Evolutionary conservation across 2,113 vertebrate species (phyloP).

Genomic region (Hyperoodon ampullatus): DNA sequence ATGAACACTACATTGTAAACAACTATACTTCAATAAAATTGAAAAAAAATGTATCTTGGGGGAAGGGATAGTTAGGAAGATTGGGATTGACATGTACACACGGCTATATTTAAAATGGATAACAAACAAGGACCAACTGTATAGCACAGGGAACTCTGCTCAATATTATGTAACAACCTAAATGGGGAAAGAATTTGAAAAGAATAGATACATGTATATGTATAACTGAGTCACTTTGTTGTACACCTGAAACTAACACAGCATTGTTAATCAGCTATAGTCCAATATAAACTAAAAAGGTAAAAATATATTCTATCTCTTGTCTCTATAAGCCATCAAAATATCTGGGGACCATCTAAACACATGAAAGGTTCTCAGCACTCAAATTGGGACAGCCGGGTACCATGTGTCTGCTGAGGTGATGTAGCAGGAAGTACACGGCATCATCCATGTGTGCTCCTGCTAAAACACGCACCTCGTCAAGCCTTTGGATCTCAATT

Average conservation of each 20-base stretch:
- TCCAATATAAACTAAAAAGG: neutral
- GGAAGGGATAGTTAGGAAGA: too few species aligned
- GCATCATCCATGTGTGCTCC: neutral
- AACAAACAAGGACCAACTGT: neutral
- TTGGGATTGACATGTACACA: too few species aligned
- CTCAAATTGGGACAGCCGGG: neutral
- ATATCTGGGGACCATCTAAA: neutral
- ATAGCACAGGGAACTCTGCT: neutral
- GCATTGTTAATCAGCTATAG: neutral
- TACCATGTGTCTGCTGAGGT: too few species aligned
- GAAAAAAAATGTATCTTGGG: fast-evolving
- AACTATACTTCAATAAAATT: too few species aligned
- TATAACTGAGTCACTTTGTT: neutral
- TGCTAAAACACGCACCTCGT: neutral
- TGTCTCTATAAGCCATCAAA: neutral
- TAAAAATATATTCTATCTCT: neutral
- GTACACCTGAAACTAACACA: neutral
- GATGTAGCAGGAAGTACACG: fast-evolving
- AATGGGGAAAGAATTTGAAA: neutral
- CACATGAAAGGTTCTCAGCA: neutral
- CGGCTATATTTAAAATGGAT: too few species aligned
- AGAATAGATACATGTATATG: neutral
- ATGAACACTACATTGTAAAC: too few species aligned
- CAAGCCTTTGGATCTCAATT: fast-evolving
- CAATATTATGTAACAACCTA: neutral